Evolutionary conservation across 2,888 invertebrate genomes (phyloP), one percentile per base, ranked within the genome.

Genomic region (Diadromus collaris): DNA sequence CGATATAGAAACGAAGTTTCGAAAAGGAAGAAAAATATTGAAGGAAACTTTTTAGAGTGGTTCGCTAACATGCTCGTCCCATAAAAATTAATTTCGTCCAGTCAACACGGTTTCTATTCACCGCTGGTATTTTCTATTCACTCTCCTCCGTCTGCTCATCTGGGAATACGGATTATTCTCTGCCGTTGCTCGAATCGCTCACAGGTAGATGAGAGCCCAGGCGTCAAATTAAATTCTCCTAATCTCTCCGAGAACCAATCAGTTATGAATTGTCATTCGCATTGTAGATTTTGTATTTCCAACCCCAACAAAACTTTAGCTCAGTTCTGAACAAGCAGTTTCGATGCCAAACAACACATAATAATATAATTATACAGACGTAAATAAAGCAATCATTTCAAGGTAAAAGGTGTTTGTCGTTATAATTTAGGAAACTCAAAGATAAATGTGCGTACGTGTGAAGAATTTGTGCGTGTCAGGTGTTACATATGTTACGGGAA

Each of bases 181-280:
- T 48, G 76, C 69, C 64, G 72, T 61, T 58, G 78, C 70, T 61
- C 67, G 61, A 78, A 71, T 71, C 69, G 60, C 65, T 41, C 64
- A 64, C 72, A 58, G 72, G 70, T 73, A 56, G 78, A 29, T 16
- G 29, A 56, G 63, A 81, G 71, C 73, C 77, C 73, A 69, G 68
- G 51, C 63, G 65, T 54, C 58, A 67, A 80, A 74, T 67, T 78
- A 61, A 79, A 75, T 78, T 69, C 60, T 72, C 79, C 68, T 54
- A 69, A 79, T 75, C 70, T 76, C 76, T 32, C 67, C 78, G 79
- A 74, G 65, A 79, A 78, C 70, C 73, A 79, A 77, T 78, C 72
- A 63, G 65, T 76, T 63, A 73, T 81, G 27, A 56, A 79, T 81
- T 61, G 76, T 58, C 58, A 76, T 76, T 71, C 67, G 56, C 48